phyloP scores from a whole-genome alignment of 2,113 vertebrate genomes.

The Bubo scandiacus region DNA sequence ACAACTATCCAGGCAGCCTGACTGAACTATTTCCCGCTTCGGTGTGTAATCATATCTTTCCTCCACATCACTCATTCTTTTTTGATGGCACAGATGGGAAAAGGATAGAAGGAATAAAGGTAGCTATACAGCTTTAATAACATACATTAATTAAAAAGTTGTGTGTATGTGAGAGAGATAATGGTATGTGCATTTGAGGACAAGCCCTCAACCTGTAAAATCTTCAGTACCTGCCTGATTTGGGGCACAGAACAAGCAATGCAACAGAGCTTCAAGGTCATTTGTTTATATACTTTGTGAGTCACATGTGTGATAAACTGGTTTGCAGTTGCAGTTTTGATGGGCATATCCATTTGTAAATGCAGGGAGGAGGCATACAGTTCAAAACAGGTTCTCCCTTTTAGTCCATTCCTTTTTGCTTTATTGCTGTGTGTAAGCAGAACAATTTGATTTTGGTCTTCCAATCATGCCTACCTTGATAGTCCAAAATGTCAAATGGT shows the following conservation, averaged over 20 bases:
- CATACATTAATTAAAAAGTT: background rate
- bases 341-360: background rate
- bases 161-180: background rate
- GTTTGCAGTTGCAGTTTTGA: background rate
- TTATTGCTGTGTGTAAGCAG: background rate
- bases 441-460: background rate
- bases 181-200: background rate
- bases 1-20: background rate
- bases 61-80: background rate
- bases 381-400: background rate
- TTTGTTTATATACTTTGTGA: background rate
- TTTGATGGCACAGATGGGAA: background rate
- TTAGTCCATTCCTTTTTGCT: background rate
- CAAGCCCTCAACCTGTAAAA: background rate
- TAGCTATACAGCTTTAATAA: rapidly evolving
- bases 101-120: background rate
- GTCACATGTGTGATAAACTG: background rate
- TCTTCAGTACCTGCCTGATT: background rate
- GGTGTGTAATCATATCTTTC: background rate
- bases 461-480: background rate
- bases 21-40: background rate
- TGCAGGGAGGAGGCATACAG: background rate
- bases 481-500: background rate
- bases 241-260: background rate
- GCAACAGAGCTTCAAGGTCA: background rate